These are phyloP conservation scores for Thymelicus acteon DNA, from an alignment of 2,888 invertebrate species.

Conservation along the genomic window DNA sequence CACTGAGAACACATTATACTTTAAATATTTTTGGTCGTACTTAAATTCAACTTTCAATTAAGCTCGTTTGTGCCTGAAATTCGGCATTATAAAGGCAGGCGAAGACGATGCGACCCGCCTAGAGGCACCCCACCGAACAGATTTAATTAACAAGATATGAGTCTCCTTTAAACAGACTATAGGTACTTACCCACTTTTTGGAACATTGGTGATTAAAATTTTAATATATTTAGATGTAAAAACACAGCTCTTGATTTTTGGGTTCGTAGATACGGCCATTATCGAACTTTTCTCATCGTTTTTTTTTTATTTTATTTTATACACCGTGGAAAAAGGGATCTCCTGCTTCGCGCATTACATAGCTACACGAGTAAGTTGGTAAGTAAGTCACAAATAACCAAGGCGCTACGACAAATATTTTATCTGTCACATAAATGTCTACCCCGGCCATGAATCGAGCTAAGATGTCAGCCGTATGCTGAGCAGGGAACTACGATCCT, in stretches of 20 bases:
- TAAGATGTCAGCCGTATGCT: background rate
- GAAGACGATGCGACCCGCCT: slow-evolving; percentile 63
- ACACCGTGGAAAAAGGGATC: background rate
- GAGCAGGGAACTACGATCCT: background rate
- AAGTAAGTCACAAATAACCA: background rate
- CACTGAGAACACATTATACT: slow-evolving; percentile 52
- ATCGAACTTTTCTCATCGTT: no score
- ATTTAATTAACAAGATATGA: slow-evolving; percentile 85
- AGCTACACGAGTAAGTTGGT: background rate
- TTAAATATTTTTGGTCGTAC: slow-evolving; percentile 27
- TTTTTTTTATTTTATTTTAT: no score
- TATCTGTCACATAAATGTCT: slow-evolving; percentile 4
- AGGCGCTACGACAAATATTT: background rate
- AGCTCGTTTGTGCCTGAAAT: slow-evolving; percentile 75
- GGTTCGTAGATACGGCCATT: no score
- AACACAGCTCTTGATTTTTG: slow-evolving; percentile 16
- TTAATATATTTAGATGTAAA: slow-evolving; percentile 43
- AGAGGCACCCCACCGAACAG: slow-evolving; percentile 76
- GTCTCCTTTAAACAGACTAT: slow-evolving; percentile 79
- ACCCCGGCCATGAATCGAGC: background rate
- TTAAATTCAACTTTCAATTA: slow-evolving; percentile 76
- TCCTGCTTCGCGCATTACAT: background rate
- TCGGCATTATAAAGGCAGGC: slow-evolving; percentile 70
- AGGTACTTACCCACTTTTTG: slow-evolving; percentile 72
- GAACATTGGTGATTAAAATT: slow-evolving; percentile 79